Conservation (phyloP, 2,797 vertebrate genomes). For the Sebastes itinus region DNA sequence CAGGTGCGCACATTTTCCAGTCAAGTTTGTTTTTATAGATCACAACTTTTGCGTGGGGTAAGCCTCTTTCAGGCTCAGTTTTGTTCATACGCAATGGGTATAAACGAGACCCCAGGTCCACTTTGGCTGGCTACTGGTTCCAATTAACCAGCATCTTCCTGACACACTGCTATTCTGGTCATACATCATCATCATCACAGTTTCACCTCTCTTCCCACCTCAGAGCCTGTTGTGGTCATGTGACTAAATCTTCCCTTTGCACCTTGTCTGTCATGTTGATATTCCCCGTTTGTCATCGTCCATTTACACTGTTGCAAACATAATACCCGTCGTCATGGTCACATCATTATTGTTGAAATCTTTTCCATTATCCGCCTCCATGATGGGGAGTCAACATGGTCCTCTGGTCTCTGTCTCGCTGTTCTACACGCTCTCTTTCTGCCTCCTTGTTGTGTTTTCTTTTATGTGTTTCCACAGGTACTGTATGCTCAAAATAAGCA, state of each 20-base stretch:
- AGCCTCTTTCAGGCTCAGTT: too few species aligned
- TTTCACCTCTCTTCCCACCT: neutral
- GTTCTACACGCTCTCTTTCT: neutral
- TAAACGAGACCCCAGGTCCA: neutral
- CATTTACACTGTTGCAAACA: neutral
- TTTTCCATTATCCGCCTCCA: conserved; percentile 24
- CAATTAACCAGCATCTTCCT: neutral
- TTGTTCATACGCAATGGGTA: too few species aligned
- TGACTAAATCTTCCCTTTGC: neutral
- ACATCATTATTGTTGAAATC: conserved; percentile 8
- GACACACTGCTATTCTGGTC: neutral
- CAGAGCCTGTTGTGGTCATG: neutral
- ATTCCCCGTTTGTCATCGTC: neutral
- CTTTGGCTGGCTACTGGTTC: neutral
- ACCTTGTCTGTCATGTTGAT: neutral
- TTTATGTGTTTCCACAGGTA: neutral
- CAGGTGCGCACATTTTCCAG: accelerated
- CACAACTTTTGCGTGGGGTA: accelerated
- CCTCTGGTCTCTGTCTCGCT: neutral
- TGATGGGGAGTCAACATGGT: neutral
- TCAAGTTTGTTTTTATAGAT: too few species aligned
- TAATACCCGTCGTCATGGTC: conserved; percentile 20
- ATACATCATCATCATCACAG: neutral
- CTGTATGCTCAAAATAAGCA: neutral
- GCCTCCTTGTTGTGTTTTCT: neutral